Base-by-base conservation (phyloP, 2,797 vertebrate species). In the Premnoplex brunnescens region DNA sequence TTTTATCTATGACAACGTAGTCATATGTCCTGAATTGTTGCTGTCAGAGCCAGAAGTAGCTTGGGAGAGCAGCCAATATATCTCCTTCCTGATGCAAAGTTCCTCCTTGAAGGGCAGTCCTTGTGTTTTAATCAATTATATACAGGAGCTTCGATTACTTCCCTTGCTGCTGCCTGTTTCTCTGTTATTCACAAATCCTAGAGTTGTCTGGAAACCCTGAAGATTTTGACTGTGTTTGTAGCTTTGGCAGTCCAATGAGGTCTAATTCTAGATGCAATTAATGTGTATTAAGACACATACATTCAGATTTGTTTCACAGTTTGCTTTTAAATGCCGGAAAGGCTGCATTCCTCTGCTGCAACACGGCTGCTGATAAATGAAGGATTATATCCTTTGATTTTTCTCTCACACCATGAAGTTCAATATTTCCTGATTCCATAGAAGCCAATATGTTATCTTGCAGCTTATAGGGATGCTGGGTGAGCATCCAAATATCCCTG, bases 31-130 rank as follows among this genome's bases (percentile, higher is more conserved):
- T 74, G 63, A 59, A 72, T 48, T 0, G 3, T 58, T 1, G 1
- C 60, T 51, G 88, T 37, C 74, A 89, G 80, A 82, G 36, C 86
- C 89, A 81, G 76, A 81, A 75, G 84, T 79, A 83, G 60, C 56
- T 80, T 74, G 63, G 1, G 5, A 92, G 62, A 85, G 54, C 74
- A 89, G 68, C 72, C 60, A 24, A 39, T 85, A 15, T 44, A 74
- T 79, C 48, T 83, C 39, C 43, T 26, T 92, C 54, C 54, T 55
- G 60, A 85, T 39, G 30, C 27, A 77, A 81, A 88, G 68, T 63
- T 95, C 63, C 44, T 91, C 67, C 92, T 74, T 44, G 67, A 87
- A 93, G 75, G 71, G 75, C 67, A 85, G 39, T n/a, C 48, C 78
- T 66, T 60, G 23, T 79, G 59, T 71, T 92, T 89, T 83, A 89